Base-by-base conservation (phyloP, 1,140 invertebrate genomes). In the Uloborus diversus region DNA sequence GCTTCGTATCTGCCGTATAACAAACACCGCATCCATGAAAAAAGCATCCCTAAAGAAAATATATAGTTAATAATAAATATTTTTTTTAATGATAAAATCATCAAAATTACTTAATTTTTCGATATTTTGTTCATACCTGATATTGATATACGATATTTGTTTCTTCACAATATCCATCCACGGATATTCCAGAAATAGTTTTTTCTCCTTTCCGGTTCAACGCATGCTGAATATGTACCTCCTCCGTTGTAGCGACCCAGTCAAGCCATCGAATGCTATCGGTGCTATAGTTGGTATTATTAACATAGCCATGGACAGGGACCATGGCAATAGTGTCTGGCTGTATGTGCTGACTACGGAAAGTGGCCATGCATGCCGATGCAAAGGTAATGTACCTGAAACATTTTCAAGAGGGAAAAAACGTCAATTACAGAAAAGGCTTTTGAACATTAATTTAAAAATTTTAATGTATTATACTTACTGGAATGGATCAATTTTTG, bases 251-350 rank as follows among this genome's bases (percentile, higher is more conserved):
- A 27, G 32, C 27, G 25, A 68, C 9, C 25, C 33, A 82, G 23
- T 71, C 57, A 20, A 76, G 32, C 80, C 81, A 81, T 57, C 59
- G 4, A 14, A 70, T 49, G 0, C 9, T n/a, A 37, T 32, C 66
- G 4, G 25, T 11, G 42, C 51, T 71, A 14, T 37, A 49, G 28
- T 42, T 65, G 3, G 56, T 59, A 23, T 13, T 37, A 14, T 20
- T 25, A n/a, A 33, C 17, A 30, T 81, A 81, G 20, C 76, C 80
- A n/a, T 33, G 47, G 33, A 14, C 17, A 27, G 76, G 80, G 11
- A 81, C 42, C 11, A 81, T 68, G 17, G 37, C 80, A 20, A 81
- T 81, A 27, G n/a, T 68, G 23, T 81, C 61, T 53, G 25, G n/a
- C 14, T 17, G n/a, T 3, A 81, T 53, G 33, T 33, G n/a, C 3